These are phyloP conservation scores for Yponomeuta sedellus DNA, from an alignment of 2,888 invertebrate genomes.

Conservation along the genomic window DNA sequence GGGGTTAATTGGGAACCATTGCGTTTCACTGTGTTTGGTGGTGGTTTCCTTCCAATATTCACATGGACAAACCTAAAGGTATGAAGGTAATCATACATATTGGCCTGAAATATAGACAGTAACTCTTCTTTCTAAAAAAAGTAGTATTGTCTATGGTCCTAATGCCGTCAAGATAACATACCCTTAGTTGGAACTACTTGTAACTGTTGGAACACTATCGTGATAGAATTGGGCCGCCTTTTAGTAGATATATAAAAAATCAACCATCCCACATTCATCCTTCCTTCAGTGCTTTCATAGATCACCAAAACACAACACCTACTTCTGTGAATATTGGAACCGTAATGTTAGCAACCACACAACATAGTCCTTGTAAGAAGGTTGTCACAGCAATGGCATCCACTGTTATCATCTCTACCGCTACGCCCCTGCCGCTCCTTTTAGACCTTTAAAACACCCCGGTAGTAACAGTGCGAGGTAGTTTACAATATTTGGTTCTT, in stretches of 20 bases:
- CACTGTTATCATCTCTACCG: constrained; percentile 40
- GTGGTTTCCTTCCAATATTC: constrained; percentile 18
- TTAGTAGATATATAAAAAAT: no score
- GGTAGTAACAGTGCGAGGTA: constrained; percentile 64
- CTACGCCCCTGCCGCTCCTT: constrained; percentile 71
- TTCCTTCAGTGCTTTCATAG: no score
- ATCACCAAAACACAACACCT: not conserved
- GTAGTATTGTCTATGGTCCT: no score
- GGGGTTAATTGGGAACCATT: constrained; percentile 4
- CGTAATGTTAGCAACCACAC: constrained; percentile 7
- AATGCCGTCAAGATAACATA: no score
- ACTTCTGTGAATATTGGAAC: constrained; percentile 23
- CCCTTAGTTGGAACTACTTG: no score
- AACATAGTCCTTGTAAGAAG: constrained; percentile 11
- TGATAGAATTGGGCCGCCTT: no score
- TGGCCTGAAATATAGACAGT: no score
- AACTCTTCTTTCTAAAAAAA: no score
- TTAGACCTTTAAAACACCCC: constrained; percentile 69
- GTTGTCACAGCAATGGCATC: constrained; percentile 37
- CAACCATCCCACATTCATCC: no score
- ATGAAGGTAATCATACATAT: no score
- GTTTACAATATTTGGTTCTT: constrained; percentile 29
- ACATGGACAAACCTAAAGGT: not conserved
- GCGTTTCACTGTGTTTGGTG: constrained; percentile 13
- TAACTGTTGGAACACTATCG: no score